Conservation (phyloP, 2,888 invertebrate genomes). For the Mallateleia sp. region DNA sequence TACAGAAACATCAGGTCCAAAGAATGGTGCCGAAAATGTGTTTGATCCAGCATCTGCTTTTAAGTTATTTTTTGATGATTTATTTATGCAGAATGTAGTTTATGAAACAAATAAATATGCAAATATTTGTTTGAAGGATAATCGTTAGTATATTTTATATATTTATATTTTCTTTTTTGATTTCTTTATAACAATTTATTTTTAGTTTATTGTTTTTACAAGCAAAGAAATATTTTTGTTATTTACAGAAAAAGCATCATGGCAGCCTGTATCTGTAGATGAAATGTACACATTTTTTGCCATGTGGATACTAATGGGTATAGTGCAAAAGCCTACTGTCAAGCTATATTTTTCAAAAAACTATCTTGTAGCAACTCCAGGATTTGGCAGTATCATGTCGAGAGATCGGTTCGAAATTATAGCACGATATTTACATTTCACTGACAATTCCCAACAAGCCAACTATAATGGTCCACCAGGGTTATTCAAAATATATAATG, state of each 20-base stretch:
- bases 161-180: conserved; percentile 14
- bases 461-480: no score
- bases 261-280: conserved; percentile 7
- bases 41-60: background rate
- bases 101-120: conserved; percentile 32
- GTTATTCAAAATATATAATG: conserved; percentile 28
- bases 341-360: conserved; percentile 52
- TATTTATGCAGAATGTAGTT: conserved; percentile 15
- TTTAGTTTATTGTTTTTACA: no score
- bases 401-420: conserved; percentile 22
- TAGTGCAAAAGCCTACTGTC: conserved; percentile 38
- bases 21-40: conserved; percentile 30
- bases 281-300: conserved; percentile 26
- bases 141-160: conserved; percentile 26
- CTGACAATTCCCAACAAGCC: conserved; percentile 22
- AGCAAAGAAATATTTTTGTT: no score
- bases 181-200: no score
- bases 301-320: conserved; percentile 19
- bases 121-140: conserved; percentile 10
- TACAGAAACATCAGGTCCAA: background rate
- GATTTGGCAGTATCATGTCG: conserved; percentile 12
- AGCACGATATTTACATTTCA: conserved; percentile 24
- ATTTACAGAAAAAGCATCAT: conserved; percentile 17
- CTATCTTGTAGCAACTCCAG: conserved; percentile 15
- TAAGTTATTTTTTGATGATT: background rate